Evolutionary conservation across 2,797 vertebrate species (phyloP), one percentile per base, ranked within the genome.

Genomic region (Melanotaenia trifasciata): DNA sequence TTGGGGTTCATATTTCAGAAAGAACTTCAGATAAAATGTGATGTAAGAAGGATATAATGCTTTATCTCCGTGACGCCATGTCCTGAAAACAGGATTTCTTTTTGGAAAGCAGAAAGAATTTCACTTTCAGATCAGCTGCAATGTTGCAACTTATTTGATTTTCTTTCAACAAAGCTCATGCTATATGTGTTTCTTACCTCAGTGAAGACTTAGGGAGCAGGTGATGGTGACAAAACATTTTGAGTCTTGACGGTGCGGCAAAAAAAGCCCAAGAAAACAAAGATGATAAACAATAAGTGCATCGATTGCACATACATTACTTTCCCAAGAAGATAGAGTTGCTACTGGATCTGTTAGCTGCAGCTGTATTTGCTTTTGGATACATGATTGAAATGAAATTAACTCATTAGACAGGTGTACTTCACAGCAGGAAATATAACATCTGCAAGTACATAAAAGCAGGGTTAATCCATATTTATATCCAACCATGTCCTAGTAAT

Each of bases 21-120:
- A 67, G 54, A 72, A 77, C 20, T 61, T 32, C 30, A 57, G 62
- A 61, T 54, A 65, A 60, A 83, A 78, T 73, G 36, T 30, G 33
- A 57, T 36, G 18, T 76, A 28, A 65, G 69, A 72, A 51, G 35
- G 69, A 8, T 8, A 60, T 72, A 40, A 36, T 9, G 24, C 20
- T 28, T 32, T 58, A 24, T 53, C 47, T 68, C 64, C 61, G 45
- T 78, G 47, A 47, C 65, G 40, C 70, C 56, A 43, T 43, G 20
- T 24, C 50, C 56, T n/a, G 5, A 40, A 35, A 70, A 60, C 54
- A 22, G 36, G 28, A 73, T 80, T 64, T 73, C 20, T 68, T 22
- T 70, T 6, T 51, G 16, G 32, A 58, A 53, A 53, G 18, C 28
- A 45, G 6, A 47, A 5, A 51, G 28, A 58, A 35, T 58, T 35